phyloP scores from a whole-genome alignment of 1,140 invertebrate species.

The Cecropterus lyciades region DNA sequence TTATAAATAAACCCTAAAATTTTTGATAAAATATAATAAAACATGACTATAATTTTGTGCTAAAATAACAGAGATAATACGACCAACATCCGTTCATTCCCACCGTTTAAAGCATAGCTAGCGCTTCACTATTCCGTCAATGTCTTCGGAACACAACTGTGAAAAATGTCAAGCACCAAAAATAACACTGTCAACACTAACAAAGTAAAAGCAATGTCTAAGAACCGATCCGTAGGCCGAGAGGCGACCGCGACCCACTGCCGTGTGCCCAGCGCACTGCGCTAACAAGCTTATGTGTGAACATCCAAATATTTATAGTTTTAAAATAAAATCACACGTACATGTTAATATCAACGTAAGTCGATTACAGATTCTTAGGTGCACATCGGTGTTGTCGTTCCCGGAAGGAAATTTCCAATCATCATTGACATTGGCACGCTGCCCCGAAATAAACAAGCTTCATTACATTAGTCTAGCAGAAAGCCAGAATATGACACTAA shows the following conservation, averaged over 20 bases:
- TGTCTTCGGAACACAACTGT: background rate
- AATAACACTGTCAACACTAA: conserved; percentile 14
- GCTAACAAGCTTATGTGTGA: background rate
- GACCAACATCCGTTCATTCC: conserved; percentile 3
- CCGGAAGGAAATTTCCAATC: background rate
- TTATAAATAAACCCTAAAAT: background rate
- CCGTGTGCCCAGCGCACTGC: background rate
- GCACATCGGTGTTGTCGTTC: background rate
- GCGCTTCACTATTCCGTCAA: background rate
- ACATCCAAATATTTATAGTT: background rate
- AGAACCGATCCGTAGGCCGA: background rate
- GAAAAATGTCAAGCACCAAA: conserved; percentile 23
- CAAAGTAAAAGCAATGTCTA: background rate
- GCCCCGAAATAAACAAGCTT: background rate
- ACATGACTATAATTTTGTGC: conserved; percentile 17
- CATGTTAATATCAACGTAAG: background rate
- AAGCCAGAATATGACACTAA: background rate
- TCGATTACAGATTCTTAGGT: background rate
- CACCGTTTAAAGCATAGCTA: background rate
- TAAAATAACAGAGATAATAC: conserved; percentile 11
- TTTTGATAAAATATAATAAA: background rate
- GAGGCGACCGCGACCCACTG: background rate
- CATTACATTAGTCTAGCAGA: background rate
- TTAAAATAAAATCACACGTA: background rate
- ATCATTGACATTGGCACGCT: background rate